Evolutionary conservation across 2,797 vertebrate species (phyloP), one percentile per base, ranked within the genome.

Genomic region (Myotis myotis): DNA sequence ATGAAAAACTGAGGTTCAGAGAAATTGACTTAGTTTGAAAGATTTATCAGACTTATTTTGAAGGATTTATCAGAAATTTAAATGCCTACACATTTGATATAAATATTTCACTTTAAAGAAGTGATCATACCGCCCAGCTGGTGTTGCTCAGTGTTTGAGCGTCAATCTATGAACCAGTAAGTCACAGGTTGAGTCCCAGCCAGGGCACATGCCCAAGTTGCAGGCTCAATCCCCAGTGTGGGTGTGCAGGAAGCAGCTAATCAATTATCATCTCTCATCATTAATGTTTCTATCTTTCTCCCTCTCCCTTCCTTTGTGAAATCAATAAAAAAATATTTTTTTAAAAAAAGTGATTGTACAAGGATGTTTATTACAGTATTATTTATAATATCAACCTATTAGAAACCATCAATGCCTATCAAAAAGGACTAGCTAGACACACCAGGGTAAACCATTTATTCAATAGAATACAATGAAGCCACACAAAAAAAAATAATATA

Each of bases 41-140:
- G 11, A 92, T 57, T 36, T 13, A 57, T 81, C 72, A 76, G 8
- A 22, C 33, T 36, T 79, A 85, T 68, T 76, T 75, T 57, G 11
- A 28, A 95, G 51, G 12, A 92, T 57, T 36, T 95, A 33, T 82
- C 66, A 92, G 89, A 89, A 95, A 64, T 64, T 38, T 64, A 82
- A 84, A 88, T 83, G 8, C 6, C 15, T 66, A 92, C 23, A 70
- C 6, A 51, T 51, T 79, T 82, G 44, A 92, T 36, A 64, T 4
- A 89, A 47, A 82, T 80, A 92, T 28, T 66, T 25, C 30, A 85
- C n/a, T 51, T 89, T 33, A 71, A 95, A 82, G 5, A 89, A 74
- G 8, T 25, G 9, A 71, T 62, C 28, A 66, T 25, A 53, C 4
- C 60, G 28, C 25, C 57, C 60, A 62, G 2, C 60, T 62, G 12